Conservation (phyloP, 2,113 vertebrate species). For the Nycticorax nycticorax region DNA sequence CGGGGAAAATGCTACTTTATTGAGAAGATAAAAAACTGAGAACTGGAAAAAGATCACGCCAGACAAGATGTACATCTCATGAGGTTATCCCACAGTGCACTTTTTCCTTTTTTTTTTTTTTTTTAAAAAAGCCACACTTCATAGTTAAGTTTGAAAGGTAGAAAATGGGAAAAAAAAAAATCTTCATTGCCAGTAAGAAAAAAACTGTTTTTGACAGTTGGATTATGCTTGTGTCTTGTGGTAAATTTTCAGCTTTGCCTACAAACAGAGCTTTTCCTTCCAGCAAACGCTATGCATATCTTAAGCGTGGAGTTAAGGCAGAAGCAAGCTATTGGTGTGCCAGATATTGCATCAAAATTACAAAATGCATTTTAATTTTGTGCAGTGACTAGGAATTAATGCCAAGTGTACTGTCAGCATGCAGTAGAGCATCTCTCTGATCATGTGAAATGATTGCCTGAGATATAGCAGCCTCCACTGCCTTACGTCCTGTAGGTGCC, state of each 20-base stretch:
- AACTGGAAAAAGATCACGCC: not conserved
- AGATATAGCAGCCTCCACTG: slow-evolving; percentile 30
- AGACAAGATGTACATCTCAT: not conserved
- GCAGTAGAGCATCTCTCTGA: slow-evolving; percentile 51
- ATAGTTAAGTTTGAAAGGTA: slow-evolving; percentile 20
- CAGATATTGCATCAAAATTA: slow-evolving; percentile 68
- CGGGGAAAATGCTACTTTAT: not conserved
- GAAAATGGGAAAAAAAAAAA: slow-evolving; percentile 5
- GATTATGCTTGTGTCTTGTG: slow-evolving; percentile 58
- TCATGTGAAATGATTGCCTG: slow-evolving; percentile 26
- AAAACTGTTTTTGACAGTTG: slow-evolving; percentile 53
- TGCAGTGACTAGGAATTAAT: slow-evolving; percentile 61
- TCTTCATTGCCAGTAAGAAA: slow-evolving; percentile 27
- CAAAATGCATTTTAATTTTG: slow-evolving; percentile 68
- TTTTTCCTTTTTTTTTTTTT: not conserved
- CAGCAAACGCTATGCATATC: slow-evolving; percentile 54
- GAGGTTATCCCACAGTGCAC: not conserved
- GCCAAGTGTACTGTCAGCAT: slow-evolving; percentile 56
- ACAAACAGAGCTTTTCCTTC: slow-evolving; percentile 62
- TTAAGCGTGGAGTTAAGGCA: slow-evolving; percentile 38
- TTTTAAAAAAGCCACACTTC: not conserved
- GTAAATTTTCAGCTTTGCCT: slow-evolving; percentile 67
- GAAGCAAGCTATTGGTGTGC: slow-evolving; percentile 55
- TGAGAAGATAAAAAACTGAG: not conserved
- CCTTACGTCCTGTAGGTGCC: slow-evolving; percentile 65